Conservation (phyloP, 2,113 vertebrate genomes). For the Sapayoa aenigma region DNA sequence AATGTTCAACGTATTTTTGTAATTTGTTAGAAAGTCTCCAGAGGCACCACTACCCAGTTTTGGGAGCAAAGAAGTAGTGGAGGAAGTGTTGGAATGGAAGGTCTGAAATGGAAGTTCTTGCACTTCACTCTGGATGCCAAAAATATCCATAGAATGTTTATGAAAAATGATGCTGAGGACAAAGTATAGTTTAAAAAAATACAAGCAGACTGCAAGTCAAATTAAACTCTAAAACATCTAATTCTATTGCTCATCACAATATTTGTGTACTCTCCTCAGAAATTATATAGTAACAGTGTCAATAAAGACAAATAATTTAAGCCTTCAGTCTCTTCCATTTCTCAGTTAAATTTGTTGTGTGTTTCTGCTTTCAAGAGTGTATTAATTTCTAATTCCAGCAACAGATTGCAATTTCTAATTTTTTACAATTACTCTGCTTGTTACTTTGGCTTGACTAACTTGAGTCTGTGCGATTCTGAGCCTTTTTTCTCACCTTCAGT, state of each 20-base stretch:
- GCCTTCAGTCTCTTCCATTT: not conserved
- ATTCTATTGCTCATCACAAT: not conserved
- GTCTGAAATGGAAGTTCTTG: not conserved
- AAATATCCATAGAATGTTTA: not conserved
- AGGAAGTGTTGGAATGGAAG: not conserved
- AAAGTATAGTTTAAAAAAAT: not conserved
- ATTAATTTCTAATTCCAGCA: not conserved
- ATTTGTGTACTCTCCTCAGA: not conserved
- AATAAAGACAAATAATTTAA: not conserved
- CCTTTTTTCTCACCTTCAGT: not conserved
- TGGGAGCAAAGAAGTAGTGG: not conserved
- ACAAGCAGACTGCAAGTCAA: not conserved
- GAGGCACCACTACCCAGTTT: not conserved
- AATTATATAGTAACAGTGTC: not conserved
- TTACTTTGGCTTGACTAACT: not conserved
- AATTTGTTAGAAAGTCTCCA: not conserved
- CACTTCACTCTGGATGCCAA: not conserved
- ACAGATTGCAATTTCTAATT: not conserved
- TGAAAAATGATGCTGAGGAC: not conserved
- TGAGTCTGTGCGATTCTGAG: not conserved
- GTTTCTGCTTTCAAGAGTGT: not conserved
- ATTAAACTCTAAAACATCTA: not conserved
- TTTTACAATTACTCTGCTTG: not conserved
- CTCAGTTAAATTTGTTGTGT: not conserved
- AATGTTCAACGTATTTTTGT: too few relatives aligned